Evolutionary conservation across 2,797 vertebrate species (phyloP), one percentile per base, ranked within the genome.

Genomic region (Sebastes hopkinsi): DNA sequence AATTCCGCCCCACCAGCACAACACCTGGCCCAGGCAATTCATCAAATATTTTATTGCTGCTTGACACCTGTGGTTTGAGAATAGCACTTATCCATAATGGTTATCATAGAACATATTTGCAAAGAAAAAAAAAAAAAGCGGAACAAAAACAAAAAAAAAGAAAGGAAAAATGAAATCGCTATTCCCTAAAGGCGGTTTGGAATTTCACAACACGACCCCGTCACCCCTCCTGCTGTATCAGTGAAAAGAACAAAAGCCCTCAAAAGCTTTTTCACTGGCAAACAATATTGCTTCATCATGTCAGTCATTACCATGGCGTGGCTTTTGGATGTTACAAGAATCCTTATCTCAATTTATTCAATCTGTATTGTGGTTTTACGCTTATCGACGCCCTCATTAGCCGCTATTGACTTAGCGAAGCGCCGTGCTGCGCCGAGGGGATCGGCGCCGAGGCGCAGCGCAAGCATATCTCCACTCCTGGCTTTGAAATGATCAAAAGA

Each of bases 1-100:
- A 96, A 95, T 95, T 81, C 93, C 93, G 66, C 93, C 93, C 95
- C 90, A 92, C 91, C 95, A 96, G 95, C 96, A 96, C 96, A 97
- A 97, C 97, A 97, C 96, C 96, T 97, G 97, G 93, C 82, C 72
- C 32, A 0, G 62, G 85, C 89, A 89, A 92, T 93, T 93, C 87
- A 94, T 95, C 92, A 94, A 76, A 69, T 72, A 65, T 69, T 92
- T 92, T 90, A 92, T 84, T 85, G 75, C 77, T 13, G 77, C 77
- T 82, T 89, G 89, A 95, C 92, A 93, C 91, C 89, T 88, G 92
- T 82, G 87, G 85, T 90, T 84, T 54, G 71, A 89, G 82, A 92
- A 92, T 87, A 89, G 81, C 86, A 91, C 81, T 89, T 89, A 80
- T 74, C 60, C 77, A 75, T 93, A 93, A 94, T 91, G 80, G 81